These are phyloP conservation scores for Neolamprologus fasciatus DNA, from an alignment of 2,113 vertebrate genomes.

Conservation along the genomic window DNA sequence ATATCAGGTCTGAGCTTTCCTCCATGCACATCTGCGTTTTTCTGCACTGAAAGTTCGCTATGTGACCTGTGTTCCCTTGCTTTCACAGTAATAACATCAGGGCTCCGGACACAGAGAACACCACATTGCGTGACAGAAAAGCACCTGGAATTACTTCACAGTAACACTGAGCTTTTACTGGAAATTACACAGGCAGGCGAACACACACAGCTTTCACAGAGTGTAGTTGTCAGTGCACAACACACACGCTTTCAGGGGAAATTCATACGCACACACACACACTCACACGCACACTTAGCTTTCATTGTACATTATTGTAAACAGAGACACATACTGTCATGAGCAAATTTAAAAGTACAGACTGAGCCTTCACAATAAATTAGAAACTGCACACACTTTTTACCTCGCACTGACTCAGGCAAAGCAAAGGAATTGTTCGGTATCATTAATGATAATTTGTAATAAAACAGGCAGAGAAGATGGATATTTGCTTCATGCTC, in stretches of 20 bases:
- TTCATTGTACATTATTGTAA: conserved; percentile 9
- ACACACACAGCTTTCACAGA: neutral
- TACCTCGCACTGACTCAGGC: neutral
- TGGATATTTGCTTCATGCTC: neutral
- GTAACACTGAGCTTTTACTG: conserved; percentile 21
- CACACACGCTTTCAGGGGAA: neutral
- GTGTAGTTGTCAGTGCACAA: neutral
- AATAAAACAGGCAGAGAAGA: neutral
- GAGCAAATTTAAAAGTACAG: neutral
- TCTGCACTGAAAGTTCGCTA: neutral
- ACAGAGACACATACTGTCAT: neutral
- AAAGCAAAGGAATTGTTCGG: neutral
- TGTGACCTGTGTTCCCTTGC: neutral
- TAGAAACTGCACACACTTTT: neutral
- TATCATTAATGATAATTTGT: neutral
- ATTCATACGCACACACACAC: neutral
- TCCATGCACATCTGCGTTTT: neutral
- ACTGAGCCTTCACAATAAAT: neutral
- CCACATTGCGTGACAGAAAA: neutral
- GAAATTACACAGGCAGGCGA: neutral
- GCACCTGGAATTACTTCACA: conserved; percentile 17
- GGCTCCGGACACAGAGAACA: neutral
- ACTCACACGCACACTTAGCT: neutral
- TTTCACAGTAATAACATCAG: neutral
- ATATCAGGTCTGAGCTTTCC: neutral